Conservation (phyloP, 2,888 invertebrate genomes). For the Malachius bipustulatus region DNA sequence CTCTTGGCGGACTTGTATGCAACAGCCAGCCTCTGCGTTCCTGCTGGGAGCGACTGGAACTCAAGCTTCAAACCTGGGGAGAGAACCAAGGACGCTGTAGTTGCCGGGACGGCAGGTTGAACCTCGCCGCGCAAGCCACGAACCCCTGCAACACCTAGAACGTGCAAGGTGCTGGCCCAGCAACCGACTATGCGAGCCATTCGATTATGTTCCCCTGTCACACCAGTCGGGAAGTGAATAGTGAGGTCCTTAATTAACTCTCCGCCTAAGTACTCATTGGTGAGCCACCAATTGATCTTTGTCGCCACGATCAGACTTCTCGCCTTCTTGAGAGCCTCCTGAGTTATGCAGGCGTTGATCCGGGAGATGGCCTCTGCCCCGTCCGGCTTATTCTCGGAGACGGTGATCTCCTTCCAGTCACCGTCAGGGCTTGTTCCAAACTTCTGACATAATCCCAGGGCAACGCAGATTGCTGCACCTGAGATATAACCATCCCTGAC, state of each 20-base stretch:
- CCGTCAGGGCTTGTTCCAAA: no score
- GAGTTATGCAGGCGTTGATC: no score
- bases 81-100: not conserved
- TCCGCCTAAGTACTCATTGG: not conserved
- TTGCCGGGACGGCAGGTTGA: not conserved
- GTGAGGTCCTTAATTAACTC: not conserved
- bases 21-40: not conserved
- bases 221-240: not conserved
- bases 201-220: not conserved
- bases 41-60: not conserved
- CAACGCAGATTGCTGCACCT: no score
- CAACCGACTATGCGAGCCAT: constrained; percentile 2
- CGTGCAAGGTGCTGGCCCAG: not conserved
- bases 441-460: no score
- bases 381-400: no score
- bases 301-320: not conserved
- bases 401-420: no score
- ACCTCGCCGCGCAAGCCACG: not conserved
- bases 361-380: no score
- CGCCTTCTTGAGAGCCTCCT: no score
- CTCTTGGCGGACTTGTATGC: not conserved
- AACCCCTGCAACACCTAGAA: not conserved
- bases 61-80: not conserved
- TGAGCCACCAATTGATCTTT: not conserved
- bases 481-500: no score